A percentile compares a stretch with the other conserved stretches of the same genome.
Evolutionary conservation across 2,797 vertebrate genomes (phyloP).

Genomic region (Lacerta bilineata): DNA sequence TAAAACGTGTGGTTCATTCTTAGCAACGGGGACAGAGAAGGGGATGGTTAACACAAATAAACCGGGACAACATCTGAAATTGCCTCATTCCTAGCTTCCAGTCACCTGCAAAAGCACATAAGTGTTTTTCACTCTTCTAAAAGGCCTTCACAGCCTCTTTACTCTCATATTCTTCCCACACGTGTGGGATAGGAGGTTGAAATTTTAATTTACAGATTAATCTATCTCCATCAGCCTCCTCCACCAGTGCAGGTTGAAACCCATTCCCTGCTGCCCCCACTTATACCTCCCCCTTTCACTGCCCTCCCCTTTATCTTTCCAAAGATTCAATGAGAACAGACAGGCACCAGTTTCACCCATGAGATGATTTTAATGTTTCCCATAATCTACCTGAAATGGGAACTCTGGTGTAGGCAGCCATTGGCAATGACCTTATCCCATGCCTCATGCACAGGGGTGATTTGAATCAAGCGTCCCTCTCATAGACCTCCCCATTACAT

Average conservation of each 20-base stretch:
- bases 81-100: no score
- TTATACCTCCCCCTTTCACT: background rate
- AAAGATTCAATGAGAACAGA: conserved; percentile 23
- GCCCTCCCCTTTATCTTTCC: background rate
- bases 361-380: conserved; percentile 15
- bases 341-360: background rate
- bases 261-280: background rate
- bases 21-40: no score
- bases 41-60: no score
- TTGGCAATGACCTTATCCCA: conserved; percentile 22
- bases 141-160: no score
- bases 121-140: no score
- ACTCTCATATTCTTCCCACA: no score
- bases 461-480: conserved; percentile 15
- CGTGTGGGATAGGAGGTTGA: no score
- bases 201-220: no score
- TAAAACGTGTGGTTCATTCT: no score
- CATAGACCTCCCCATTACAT: conserved; percentile 23
- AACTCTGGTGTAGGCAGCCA: background rate
- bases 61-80: no score
- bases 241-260: background rate
- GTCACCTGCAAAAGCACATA: no score
- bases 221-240: background rate
- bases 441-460: background rate
- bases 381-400: background rate